Conservation (phyloP, 1,140 invertebrate genomes). For the Drosophila watanabei region DNA sequence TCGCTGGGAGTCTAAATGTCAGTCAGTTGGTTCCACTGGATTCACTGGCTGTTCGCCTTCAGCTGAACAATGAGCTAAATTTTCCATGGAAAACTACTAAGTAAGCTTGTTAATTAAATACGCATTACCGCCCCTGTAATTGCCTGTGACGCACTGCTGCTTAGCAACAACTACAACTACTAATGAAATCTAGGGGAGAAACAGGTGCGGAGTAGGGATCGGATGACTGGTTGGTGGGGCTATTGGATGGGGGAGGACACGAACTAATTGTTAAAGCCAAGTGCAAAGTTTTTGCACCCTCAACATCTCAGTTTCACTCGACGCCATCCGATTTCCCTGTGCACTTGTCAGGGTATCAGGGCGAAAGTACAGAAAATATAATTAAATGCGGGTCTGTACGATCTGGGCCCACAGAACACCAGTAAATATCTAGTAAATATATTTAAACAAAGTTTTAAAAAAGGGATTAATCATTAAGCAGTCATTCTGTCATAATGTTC, state of each 20-base stretch:
- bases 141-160: slow-evolving; percentile 73
- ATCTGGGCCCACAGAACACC: not conserved
- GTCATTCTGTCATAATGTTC: not conserved
- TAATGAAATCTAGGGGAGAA: slow-evolving; percentile 21
- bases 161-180: slow-evolving; percentile 54
- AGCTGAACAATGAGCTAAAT: slow-evolving; percentile 69
- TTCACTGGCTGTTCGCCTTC: slow-evolving; percentile 21
- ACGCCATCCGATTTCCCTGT: not conserved
- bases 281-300: slow-evolving; percentile 58
- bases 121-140: slow-evolving; percentile 79
- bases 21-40: slow-evolving; percentile 29
- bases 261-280: slow-evolving; percentile 61
- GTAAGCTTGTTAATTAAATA: slow-evolving; percentile 83
- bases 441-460: not conserved
- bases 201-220: slow-evolving; percentile 14
- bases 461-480: not conserved
- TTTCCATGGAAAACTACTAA: slow-evolving; percentile 80
- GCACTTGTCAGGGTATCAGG: slow-evolving; percentile 43
- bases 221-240: not conserved
- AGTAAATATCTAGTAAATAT: not conserved
- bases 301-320: not conserved
- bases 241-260: slow-evolving; percentile 27
- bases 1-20: slow-evolving; percentile 38
- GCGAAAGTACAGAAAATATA: slow-evolving; percentile 10
- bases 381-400: not conserved